Base-by-base conservation (phyloP, 2,888 invertebrate species). In the Lysandra coridon region DNA sequence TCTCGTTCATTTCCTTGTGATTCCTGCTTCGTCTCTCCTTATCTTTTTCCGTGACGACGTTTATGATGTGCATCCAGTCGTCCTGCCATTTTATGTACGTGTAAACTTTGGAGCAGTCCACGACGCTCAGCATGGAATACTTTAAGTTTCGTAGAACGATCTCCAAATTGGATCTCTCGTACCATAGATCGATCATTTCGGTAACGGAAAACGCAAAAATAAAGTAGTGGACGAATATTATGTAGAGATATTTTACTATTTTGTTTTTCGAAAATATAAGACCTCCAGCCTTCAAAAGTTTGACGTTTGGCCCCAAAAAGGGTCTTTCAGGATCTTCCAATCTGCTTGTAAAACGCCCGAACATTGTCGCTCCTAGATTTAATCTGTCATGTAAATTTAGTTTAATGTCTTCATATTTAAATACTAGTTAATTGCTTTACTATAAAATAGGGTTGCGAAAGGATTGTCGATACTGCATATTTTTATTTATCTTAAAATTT, bases 51-150 rank as follows among this genome's bases (percentile, higher is more conserved):
- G 53, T 76, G 5, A 57, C 30, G 17, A 57, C 12, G 44, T 76
- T 57, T 17, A 76, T 76, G 17, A 76, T 76, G 17, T 53, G 23
- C 49, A 76, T 17, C 76, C 76, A 76, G 37, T 76, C 76, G 33
- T 76, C 57, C 53, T 76, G 76, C 53, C 53, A 76, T 76, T 53
- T 30, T 4, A 76, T 33, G 33, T 53, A 76, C 6, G 76, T 57
- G 12, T 53, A 76, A 17, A 57, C 76, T 37, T 76, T 76, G 30
- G 33, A 76, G 17, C 53, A 53, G 17, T 76, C 17, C 1, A 76
- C 53, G 2, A 76, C 53, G 17, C 33, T 57, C 3, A 76, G 33
- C 53, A 76, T 76, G 0, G 76, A 14, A 53, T 33, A 53, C 57
- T 76, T 76, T 53, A 76, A 57, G 7, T 76, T 76, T 17, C 76